Evolutionary conservation across 2,797 vertebrate species (phyloP), one percentile per base, ranked within the genome.

Genomic region (Anguilla megastoma): DNA sequence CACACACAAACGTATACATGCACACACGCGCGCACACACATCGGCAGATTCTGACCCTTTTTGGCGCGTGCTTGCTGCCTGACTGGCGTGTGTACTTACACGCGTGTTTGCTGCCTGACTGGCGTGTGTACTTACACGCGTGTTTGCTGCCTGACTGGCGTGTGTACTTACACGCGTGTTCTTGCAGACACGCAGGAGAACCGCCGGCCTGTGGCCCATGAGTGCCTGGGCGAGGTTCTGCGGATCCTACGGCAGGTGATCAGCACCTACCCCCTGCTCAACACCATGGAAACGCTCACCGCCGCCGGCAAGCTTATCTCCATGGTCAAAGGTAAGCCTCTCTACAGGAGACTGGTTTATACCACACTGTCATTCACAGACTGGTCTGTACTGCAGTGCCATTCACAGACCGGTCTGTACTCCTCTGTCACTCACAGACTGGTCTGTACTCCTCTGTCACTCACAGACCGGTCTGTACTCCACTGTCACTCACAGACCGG

Each of bases 241-340:
- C 96, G 98, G 0, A 93, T 98, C 88, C 95, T 99, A 90, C 97
- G 97, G 0, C 98, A 98, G 94, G 94, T 99, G 90, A 98, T 99
- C 92, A 95, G 18, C 95, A 98, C 96, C 16, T 98, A 99, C 92
- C 98, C 98, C 0, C 96, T 99, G 92, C 97, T 99, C 87, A 99
- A 99, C 95, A 99, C 98, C 0, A 94, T 99, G 94, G 98, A 99
- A 95, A 98, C 97, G 0, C 96, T 99, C 90, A 99, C 97, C 0
- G 98, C 98, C 0, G 97, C 98, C 0, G 98, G 98, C 10, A 98
- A 97, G 27, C 98, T 99, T 89, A 99, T 99, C 86, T 98, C 97
- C 87, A 99, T 96, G 93, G 96, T 99, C 94, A 99, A 99, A 97
- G 98, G 98, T 99, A 84, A 93, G 95, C 91, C 0, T 56, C 24